phyloP scores from a whole-genome alignment of 2,797 vertebrate species.

The Cryptoprocta ferox region DNA sequence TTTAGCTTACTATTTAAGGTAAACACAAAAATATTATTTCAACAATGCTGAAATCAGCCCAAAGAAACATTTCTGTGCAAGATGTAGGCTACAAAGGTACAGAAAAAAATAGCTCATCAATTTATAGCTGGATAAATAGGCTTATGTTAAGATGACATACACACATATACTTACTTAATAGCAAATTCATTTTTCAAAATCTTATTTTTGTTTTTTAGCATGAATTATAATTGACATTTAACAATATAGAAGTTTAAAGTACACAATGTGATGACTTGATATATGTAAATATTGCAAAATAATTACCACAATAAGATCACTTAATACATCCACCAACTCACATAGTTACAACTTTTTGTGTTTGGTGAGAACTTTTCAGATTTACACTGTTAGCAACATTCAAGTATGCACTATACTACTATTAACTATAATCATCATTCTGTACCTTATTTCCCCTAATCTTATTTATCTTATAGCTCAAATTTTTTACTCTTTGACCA shows the following conservation, averaged over 20 bases:
- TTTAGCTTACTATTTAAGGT: not conserved
- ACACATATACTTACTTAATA: not conserved
- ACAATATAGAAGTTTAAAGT: not conserved
- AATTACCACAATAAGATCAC: not conserved
- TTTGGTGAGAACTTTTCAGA: not conserved
- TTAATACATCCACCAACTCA: not conserved
- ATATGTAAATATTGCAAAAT: not conserved
- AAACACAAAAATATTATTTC: not conserved
- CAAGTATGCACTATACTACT: not conserved
- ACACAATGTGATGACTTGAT: not conserved
- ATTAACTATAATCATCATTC: not conserved
- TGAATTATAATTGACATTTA: not conserved
- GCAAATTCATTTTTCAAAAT: not conserved
- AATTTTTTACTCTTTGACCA: not conserved
- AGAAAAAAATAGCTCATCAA: not conserved
- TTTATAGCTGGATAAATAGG: not conserved
- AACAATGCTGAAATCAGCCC: not conserved
- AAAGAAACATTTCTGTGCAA: not conserved
- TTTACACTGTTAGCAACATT: not conserved
- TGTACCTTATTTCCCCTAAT: not conserved
- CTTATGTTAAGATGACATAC: not conserved
- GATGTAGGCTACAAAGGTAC: not conserved
- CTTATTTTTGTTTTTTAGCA: not conserved
- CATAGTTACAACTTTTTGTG: not conserved
- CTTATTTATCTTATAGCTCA: not conserved